Evolutionary conservation across 2,113 vertebrate species (phyloP), one percentile per base, ranked within the genome.

Genomic region (Cavia aperea): DNA sequence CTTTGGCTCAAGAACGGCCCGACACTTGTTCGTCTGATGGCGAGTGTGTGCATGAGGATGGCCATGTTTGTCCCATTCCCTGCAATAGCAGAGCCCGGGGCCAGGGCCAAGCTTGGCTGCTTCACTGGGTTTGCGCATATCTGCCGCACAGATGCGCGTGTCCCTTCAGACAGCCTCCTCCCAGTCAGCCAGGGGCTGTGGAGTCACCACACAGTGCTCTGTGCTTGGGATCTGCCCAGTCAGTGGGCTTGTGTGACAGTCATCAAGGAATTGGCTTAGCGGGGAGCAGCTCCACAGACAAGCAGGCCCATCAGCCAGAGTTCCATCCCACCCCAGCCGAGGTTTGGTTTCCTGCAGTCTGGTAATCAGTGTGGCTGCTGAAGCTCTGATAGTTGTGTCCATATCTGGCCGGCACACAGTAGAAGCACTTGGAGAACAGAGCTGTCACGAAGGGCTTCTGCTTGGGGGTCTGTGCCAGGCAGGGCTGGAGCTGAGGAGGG

Each of bases 341-440:
- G 68, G n/a, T 56, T 65, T 51, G 7, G 5, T 26, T n/a, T 39
- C 43, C 26, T 6, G 1, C 5, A 8, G 51, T 7, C 79, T 90
- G 62, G 0, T 0, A n/a, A 23, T 3, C 84, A 5, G 1, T 1
- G 31, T 79, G 51, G 91, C 72, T 86, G 77, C 33, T 56, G 73
- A 2, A 33, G 46, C 65, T 60, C 39, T 5, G 29, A 36, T 18
- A 4, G 0, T 60, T 19, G 49, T 23, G 39, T 46, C 56, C 33
- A 2, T 8, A 31, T 51, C 73, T 8, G 5, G 49, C 73, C 31
- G 2, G 24, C 21, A 2, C 1, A 19, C 43, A 33, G 4, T 33
- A 77, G 70, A 63, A 75, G 46, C 19, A 26, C 66, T 65, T 88
- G 33, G 15, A 13, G 51, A 14, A 8, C 1, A 49, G 72, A 86